A percentile compares a stretch with the other conserved stretches of the same genome.
Evolutionary conservation across 1,140 invertebrate species (phyloP).

Genomic region (Stenopsyche tienmushanensis): DNA sequence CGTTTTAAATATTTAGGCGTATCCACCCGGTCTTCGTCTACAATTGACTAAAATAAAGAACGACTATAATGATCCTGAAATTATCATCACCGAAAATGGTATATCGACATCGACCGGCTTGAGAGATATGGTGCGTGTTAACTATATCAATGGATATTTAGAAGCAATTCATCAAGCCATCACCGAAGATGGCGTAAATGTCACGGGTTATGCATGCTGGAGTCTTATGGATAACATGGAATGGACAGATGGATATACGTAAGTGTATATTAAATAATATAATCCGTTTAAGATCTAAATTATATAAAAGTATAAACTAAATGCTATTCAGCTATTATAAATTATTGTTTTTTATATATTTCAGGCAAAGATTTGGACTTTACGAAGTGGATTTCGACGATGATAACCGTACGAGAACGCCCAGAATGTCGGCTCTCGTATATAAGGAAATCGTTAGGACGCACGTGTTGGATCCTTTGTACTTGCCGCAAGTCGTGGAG

Average conservation of each 20-base stretch:
- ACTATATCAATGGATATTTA: slow-evolving; percentile 44
- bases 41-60: slow-evolving; percentile 60
- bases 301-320: too few relatives aligned
- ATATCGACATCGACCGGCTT: slow-evolving; percentile 55
- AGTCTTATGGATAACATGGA: slow-evolving; percentile 67
- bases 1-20: slow-evolving; percentile 38
- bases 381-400: slow-evolving; percentile 67
- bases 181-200: slow-evolving; percentile 45
- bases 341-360: slow-evolving; percentile 33
- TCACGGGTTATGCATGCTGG: slow-evolving; percentile 63
- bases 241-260: slow-evolving; percentile 56
- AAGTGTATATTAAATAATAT: slow-evolving; percentile 32
- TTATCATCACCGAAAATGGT: slow-evolving; percentile 73
- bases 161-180: slow-evolving; percentile 41
- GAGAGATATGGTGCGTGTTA: slow-evolving; percentile 56
- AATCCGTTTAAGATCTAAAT: background rate
- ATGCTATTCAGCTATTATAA: background rate
- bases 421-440: slow-evolving; percentile 65
- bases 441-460: slow-evolving; percentile 57
- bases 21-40: slow-evolving; percentile 47
- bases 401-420: slow-evolving; percentile 59
- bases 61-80: slow-evolving; percentile 59
- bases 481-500: slow-evolving; percentile 43
- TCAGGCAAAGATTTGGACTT: slow-evolving; percentile 66
- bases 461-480: slow-evolving; percentile 49